Percentiles rank a stretch among this genome's conserved stretches.
These are phyloP conservation scores for Oligia strigilis DNA, from an alignment of 2,888 invertebrate species.

Conservation along the genomic window DNA sequence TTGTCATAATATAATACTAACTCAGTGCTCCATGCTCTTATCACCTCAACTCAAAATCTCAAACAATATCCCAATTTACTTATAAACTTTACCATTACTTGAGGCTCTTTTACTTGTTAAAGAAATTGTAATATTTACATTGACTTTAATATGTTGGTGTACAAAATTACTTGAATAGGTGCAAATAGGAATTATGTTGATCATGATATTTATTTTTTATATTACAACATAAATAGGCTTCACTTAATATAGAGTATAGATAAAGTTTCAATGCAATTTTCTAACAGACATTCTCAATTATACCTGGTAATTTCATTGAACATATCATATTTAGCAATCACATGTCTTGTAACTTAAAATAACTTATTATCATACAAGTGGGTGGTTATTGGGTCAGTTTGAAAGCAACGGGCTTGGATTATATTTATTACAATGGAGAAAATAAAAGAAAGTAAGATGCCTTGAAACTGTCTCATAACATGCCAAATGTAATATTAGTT, in stretches of 20 bases:
- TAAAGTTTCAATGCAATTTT: not conserved
- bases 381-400: not conserved
- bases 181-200: slow-evolving; percentile 1
- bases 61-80: slow-evolving; percentile 58
- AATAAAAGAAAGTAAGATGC: not conserved
- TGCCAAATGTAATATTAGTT: not conserved
- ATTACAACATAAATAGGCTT: not conserved
- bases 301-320: not conserved
- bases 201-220: not conserved
- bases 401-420: not conserved
- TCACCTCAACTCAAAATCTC: slow-evolving; percentile 51
- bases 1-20: slow-evolving; percentile 78
- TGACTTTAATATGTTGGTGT: not conserved
- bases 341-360: not conserved
- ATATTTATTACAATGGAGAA: not conserved
- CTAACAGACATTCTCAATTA: not conserved
- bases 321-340: slow-evolving; percentile 10
- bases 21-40: slow-evolving; percentile 57
- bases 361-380: not conserved
- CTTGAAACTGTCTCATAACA: not conserved
- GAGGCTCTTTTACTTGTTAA: slow-evolving; percentile 29
- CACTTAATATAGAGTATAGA: not conserved
- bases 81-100: slow-evolving; percentile 57
- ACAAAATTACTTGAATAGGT: slow-evolving; percentile 8
- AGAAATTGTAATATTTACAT: slow-evolving; percentile 43